A percentile compares a stretch with the other conserved stretches of the same genome.
Evolutionary conservation across 1,140 invertebrate species (phyloP).

Genomic region (Yoshiicerus persimilis): DNA sequence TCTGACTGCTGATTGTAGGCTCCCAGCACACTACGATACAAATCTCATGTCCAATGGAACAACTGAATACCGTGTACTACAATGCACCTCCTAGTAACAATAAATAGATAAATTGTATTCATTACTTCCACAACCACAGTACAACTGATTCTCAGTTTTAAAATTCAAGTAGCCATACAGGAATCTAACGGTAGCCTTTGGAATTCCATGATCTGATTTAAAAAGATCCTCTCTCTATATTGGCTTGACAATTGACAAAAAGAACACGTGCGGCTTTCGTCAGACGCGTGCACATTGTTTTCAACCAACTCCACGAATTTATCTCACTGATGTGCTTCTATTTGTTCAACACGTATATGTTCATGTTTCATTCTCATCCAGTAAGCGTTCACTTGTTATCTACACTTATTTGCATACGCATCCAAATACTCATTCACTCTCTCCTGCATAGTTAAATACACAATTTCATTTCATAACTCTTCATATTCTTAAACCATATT

Average conservation of each 20-base stretch:
- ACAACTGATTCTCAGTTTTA: background rate
- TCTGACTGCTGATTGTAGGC: background rate
- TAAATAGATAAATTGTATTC: background rate
- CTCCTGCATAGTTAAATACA: no score
- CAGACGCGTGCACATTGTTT: background rate
- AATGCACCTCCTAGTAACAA: background rate
- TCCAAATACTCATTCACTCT: no score
- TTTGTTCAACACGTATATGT: background rate
- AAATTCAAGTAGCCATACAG: background rate
- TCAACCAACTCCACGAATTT: background rate
- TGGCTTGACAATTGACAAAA: conserved; percentile 11
- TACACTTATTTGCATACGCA: no score
- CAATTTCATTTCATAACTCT: no score
- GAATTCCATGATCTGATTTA: background rate
- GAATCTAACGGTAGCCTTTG: background rate
- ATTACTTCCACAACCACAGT: background rate
- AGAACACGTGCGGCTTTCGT: background rate
- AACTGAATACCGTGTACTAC: background rate
- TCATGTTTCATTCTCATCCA: background rate
- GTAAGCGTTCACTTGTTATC: background rate
- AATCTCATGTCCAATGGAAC: background rate
- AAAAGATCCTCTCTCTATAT: background rate
- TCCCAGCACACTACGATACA: background rate
- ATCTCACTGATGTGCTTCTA: background rate
- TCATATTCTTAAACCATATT: no score